Base-by-base conservation (phyloP, 2,888 invertebrate genomes). In the Drosophila longiperda region DNA sequence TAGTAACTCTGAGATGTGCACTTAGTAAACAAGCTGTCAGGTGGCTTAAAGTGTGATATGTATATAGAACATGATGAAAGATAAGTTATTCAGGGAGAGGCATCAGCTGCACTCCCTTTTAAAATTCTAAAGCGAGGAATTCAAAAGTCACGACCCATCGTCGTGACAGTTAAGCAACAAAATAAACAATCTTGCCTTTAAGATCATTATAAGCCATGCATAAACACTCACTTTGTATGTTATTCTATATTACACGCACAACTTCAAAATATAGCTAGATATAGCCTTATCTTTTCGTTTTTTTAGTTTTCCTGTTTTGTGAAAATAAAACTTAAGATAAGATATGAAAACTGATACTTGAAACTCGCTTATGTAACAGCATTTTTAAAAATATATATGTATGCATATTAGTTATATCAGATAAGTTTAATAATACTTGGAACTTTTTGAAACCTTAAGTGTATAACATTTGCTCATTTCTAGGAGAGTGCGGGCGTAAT, bases 401-500 rank as follows among this genome's bases (percentile, higher is more conserved):
- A 20, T 45, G 45, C 45, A 20, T 15, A 20, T 45, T 45, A 45
- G 7, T 45, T 23, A 8, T 23, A 4, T 45, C 15, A 15, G 7
- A 45, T 45, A 15, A 23, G 23, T 23, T 23, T 15, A 15, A 2
- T 23, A 17, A 8, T 45, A 23, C 23, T 23, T 45, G 8, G 23
- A 23, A 15, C 23, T 23, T 0, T 8, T 45, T 45, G 45, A 42
- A n/a, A 42, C 5, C n/a, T 42, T n/a, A n/a, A 42, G n/a, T n/a
- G 42, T 11, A 4, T 20, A 12, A 33, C 5, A 49, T 6, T 8
- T 42, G n/a, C 23, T 23, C 45, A 15, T 1, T 82, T 77, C 0
- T 58, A 91, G 91, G 84, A 81, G 15, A 49, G 78, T 12, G 94
- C 95, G 15, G 94, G 95, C 12, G 93, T 94, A 45, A 94, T 98